Base-by-base conservation (phyloP, 2,888 invertebrate genomes). In the Xanthia togata region DNA sequence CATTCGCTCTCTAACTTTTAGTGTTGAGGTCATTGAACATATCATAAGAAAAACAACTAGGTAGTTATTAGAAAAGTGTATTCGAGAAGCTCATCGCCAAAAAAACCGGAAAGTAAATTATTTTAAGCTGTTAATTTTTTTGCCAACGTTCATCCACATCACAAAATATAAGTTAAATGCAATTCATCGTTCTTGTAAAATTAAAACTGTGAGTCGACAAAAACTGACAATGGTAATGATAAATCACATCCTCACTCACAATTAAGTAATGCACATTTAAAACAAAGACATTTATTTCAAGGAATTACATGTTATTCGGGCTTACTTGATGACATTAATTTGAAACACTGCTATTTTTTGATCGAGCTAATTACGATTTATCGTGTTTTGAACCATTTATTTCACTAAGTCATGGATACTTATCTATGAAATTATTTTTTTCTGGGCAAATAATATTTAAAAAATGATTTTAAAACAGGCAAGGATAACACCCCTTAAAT, bases 141-240 rank as follows among this genome's bases (percentile, higher is more conserved):
- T 57, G 23, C 8, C 5, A 14, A 23, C 23, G 23, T 67, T 50
- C 23, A 23, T 12, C 3, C 38, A 20, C 35, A 23, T 44, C 6
- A 20, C 73, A 20, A 23, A 44, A 60, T 17, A 17, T 23, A 41
- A 69, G n/a, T 20, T 50, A 31, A 69, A 38, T 31, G 23, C 38
- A 17, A 53, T 70, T 60, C 26, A 62, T 57, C 53, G 23, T 50
- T 38, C 17, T 35, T 65, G 11, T 59, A 57, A 20, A 44, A 35
- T n/a, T 14, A 35, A 44, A 70, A 67, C 20, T n/a, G n/a, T 44
- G 35, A 76, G 0, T 64, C 59, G 23, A 44, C 65, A 76, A 70
- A 78, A 70, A 31, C 47, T 53, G 31, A 53, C 59, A 41, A 65
- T 47, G 20, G 31, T 20, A n/a, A 47, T 67, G 11, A 65, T 44